Percentiles rank a stretch among this genome's conserved stretches.
phyloP scores from a whole-genome alignment of 2,797 vertebrate genomes.

The Mus spretus region DNA sequence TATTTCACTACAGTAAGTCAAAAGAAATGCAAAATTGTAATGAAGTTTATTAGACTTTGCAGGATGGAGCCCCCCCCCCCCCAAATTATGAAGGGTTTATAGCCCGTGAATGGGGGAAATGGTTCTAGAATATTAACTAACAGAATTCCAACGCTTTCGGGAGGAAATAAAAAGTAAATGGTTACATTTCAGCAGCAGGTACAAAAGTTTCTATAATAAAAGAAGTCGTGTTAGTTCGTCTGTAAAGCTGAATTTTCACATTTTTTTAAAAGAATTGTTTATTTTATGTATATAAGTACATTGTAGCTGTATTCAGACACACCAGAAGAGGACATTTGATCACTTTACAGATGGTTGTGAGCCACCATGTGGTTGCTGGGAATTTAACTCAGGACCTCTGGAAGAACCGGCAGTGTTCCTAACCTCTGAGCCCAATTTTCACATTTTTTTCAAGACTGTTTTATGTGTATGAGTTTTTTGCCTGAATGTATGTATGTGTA shows the following conservation, averaged over 20 bases:
- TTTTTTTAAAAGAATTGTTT: background rate
- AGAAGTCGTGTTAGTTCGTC: background rate
- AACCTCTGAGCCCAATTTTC: too few relatives aligned
- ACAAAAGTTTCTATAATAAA: slow-evolving; percentile 11
- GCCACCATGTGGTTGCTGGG: too few relatives aligned
- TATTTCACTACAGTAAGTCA: background rate
- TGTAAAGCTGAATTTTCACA: slow-evolving; percentile 52
- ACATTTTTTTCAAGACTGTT: background rate
- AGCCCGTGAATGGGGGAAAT: background rate
- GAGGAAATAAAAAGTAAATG: background rate
- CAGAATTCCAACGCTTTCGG: background rate
- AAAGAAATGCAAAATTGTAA: slow-evolving; percentile 12
- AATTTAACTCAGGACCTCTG: too few relatives aligned
- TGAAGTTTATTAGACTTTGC: slow-evolving; percentile 44
- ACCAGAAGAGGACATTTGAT: too few relatives aligned
- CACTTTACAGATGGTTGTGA: too few relatives aligned
- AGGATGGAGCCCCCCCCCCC: background rate
- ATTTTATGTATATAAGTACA: too few relatives aligned
- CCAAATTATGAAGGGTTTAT: background rate
- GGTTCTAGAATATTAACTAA: slow-evolving; percentile 14
- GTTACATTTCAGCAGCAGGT: slow-evolving; percentile 2
- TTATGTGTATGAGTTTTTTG: background rate
- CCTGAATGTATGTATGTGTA: background rate
- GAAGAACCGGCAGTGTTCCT: too few relatives aligned
- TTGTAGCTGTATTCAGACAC: too few relatives aligned